Evolutionary conservation across 2,113 vertebrate genomes (phyloP).

Genomic region (Sinocyclocheilus rhinocerous): DNA sequence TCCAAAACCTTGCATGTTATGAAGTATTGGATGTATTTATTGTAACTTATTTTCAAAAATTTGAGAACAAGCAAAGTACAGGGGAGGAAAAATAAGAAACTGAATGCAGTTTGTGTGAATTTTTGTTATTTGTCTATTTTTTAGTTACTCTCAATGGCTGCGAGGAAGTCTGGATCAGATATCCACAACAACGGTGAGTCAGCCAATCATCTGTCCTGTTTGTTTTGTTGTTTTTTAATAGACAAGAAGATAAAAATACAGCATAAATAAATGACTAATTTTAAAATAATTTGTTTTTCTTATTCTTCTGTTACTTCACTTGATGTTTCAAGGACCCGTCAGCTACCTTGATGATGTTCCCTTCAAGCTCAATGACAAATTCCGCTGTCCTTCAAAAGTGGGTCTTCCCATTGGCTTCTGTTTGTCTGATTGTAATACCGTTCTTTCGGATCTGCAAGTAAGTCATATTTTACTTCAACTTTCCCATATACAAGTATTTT

Average conservation of each 20-base stretch:
- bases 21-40: background rate
- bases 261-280: background rate
- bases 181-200: constrained; percentile 87
- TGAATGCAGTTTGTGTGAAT: background rate
- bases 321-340: constrained; percentile 82
- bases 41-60: background rate
- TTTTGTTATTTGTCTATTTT: constrained; percentile 42
- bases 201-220: background rate
- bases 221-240: background rate
- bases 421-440: constrained; percentile 79
- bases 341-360: constrained; percentile 98
- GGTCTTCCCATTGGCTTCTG: constrained; percentile 92
- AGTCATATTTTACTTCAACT: constrained; percentile 54
- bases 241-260: background rate
- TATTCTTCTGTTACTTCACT: background rate
- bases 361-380: constrained; percentile 96
- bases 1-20: background rate
- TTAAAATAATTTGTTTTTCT: background rate
- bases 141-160: constrained; percentile 95
- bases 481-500: background rate
- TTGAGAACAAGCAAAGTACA: background rate
- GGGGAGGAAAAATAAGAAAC: background rate
- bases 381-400: constrained; percentile 91
- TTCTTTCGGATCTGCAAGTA: constrained; percentile 83
- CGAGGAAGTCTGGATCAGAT: constrained; percentile 92